Conservation (phyloP, 2,888 invertebrate species). For the Torymus texanus region DNA sequence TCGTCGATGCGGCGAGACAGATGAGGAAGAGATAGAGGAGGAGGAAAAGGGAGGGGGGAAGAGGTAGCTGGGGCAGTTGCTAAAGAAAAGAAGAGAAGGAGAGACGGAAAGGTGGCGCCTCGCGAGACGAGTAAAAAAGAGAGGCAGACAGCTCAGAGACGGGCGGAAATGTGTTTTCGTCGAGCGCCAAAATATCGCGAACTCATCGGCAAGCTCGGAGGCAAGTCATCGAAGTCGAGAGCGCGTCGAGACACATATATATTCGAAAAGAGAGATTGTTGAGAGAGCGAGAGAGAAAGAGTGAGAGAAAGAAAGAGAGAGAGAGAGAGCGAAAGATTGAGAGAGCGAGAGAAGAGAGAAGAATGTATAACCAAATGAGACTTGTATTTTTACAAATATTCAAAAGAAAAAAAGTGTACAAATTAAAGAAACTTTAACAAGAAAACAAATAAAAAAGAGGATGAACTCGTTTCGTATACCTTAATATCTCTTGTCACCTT, state of each 20-base stretch:
- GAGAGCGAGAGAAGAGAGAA: conserved; percentile 20
- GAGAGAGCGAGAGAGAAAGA: conserved; percentile 28
- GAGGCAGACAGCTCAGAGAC: conserved; percentile 61
- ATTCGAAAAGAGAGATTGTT: conserved; percentile 16
- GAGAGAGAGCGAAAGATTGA: conserved; percentile 45
- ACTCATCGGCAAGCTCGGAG: conserved; percentile 75
- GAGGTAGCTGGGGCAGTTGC: too few relatives aligned
- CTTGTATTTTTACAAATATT: conserved; percentile 57
- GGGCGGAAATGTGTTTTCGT: conserved; percentile 64
- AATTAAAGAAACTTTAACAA: conserved; percentile 54
- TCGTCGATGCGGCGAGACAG: conserved; percentile 44
- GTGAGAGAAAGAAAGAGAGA: conserved; percentile 33
- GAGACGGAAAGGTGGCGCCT: conserved; percentile 47
- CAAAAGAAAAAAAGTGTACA: conserved; percentile 56
- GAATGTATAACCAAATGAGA: conserved; percentile 56
- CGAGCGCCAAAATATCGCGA: conserved; percentile 75
- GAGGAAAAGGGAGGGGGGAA: conserved; percentile 1
- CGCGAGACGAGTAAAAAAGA: conserved; percentile 34
- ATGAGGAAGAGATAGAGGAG: not conserved
- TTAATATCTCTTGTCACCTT: conserved; percentile 54
- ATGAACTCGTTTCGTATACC: conserved; percentile 53
- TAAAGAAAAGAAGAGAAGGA: conserved; percentile 1
- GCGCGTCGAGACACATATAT: conserved; percentile 49
- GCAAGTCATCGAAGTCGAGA: conserved; percentile 56
- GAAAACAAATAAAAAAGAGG: conserved; percentile 44